Base-by-base conservation (phyloP, 1,140 invertebrate genomes). In the Drosophila sp. region DNA sequence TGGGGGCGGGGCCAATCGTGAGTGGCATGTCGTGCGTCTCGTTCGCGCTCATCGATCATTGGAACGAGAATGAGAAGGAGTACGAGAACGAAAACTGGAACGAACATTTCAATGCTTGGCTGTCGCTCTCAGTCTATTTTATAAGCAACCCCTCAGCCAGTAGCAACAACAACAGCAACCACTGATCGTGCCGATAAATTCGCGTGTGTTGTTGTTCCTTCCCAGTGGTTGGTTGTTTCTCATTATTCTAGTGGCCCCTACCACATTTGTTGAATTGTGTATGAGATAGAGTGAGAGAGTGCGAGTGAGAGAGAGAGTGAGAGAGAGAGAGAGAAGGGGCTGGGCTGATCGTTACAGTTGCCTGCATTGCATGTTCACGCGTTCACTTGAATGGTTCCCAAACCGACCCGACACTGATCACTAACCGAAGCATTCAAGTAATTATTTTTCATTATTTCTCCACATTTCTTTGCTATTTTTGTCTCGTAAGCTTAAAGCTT, bases 131-230 rank as follows among this genome's bases (percentile, higher is more conserved):
- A 8, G n/a, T 40, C 21, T 61, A 51, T 53, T 76, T 83, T 79
- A 79, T 83, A 83, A 83, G 56, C 80, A 83, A 83, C 80, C 80
- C 80, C 76, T 66, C 56, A 21, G 40, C 25, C 14, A 45, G n/a
- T 43, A 48, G 16, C 21, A 59, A 72, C 21, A 16, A 51, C 18
- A 14, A 43, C 14, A 27, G 21, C 46, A 34, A 46, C 64, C 48
- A 53, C 45, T 46, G 70, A 72, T 72, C 70, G 64, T 67, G 29
- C 5, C 18, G 51, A 41, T 65, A 48, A 57, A 11, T 16, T 50
- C 36, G 29, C 38, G 51, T 51, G 62, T 18, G 9, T 29, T 29
- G 5, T 43, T 43, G 40, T 4, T 9, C 38, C 63, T 51, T 27
- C 48, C 18, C 58, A 21, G 11, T 64, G 67, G 61, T 61, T 73